Evolutionary conservation across 2,888 invertebrate genomes (phyloP), one percentile per base, ranked within the genome.

Genomic region (Pseudeuparius sepicola): DNA sequence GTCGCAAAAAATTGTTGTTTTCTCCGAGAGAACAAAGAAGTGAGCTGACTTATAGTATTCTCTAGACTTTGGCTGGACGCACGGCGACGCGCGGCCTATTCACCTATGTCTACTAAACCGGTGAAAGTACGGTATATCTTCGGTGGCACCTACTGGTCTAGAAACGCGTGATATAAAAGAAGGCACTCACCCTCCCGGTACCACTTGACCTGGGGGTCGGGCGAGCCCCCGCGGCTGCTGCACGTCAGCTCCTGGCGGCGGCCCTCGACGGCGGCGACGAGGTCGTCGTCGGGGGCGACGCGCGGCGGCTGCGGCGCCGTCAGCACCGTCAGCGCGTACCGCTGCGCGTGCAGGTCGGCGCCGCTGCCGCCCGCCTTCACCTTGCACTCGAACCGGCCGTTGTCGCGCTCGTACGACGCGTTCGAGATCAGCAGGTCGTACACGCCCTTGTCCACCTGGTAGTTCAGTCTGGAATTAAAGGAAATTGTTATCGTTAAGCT

Each of bases 381-480:
- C 52, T 81, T 80, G 64, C 92, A 94, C 66, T 87, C 89, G 68
- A 89, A 93, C 53, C 79, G 76, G 34, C 89, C 92, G 63, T 90
- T 90, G 68, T 89, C 92, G 12, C 85, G 72, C 57, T 81, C 86
- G 66, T 90, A 93, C 31, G 86, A 83, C 29, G 90, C 87, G 59
- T 86, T 87, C 45, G 79, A 75, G 53, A 94, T 89, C 61, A 82
- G 71, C 52, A 94, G 70, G 65, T 93, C 90, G 68, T 92, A 94
- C 23, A 77, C 73, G 39, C 93, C 92, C 41, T 78, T 75, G 38
- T 72, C 72, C 24, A 87, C 85, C 45, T 77, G 75, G 61, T 78
- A 83, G 55, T 81, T 81, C 53, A 86, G 70, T 61, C 84, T 85
- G 60, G 46, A 67, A 65, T n/a, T n/a, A n/a, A n/a, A n/a, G n/a